Conservation (phyloP, 2,888 invertebrate species). For the Pseudoips prasinana region DNA sequence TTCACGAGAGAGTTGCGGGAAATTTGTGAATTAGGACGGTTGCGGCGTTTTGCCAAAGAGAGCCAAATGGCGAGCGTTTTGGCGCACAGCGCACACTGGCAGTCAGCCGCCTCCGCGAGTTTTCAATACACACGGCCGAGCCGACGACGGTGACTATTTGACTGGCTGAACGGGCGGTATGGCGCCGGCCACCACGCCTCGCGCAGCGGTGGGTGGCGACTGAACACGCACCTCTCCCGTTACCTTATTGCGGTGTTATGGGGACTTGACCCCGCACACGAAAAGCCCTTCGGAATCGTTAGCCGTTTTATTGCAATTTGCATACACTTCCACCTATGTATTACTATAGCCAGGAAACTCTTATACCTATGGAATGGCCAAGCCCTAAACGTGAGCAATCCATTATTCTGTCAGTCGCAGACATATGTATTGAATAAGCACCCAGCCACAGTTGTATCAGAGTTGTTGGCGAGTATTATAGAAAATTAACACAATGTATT, state of each 20-base stretch:
- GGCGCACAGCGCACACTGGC: conserved; percentile 72
- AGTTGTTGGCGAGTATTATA: conserved; percentile 20
- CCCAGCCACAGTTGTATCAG: too few species aligned
- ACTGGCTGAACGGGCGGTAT: conserved; percentile 61
- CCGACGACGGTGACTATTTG: conserved; percentile 74
- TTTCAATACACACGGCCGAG: conserved; percentile 63
- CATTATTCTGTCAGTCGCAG: conserved; percentile 21
- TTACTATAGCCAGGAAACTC: conserved; percentile 26
- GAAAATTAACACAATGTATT: conserved; percentile 49
- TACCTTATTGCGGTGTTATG: conserved; percentile 77
- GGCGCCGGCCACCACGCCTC: conserved; percentile 68
- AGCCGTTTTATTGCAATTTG: conserved; percentile 44
- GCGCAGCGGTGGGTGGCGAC: conserved; percentile 75
- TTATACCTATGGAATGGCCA: conserved; percentile 11
- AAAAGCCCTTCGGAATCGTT: conserved; percentile 57
- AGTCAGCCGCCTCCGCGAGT: conserved; percentile 61
- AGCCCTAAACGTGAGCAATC: conserved; percentile 14
- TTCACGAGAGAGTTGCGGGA: conserved; percentile 46
- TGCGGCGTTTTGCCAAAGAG: conserved; percentile 53
- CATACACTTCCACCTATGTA: conserved; percentile 39
- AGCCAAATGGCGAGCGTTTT: conserved; percentile 64
- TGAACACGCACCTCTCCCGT: conserved; percentile 76
- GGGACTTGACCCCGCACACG: conserved; percentile 70
- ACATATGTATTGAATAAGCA: conserved; percentile 3
- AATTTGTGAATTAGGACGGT: conserved; percentile 34